Conservation (phyloP, 2,113 vertebrate genomes). For the Anser brachyrhynchus region DNA sequence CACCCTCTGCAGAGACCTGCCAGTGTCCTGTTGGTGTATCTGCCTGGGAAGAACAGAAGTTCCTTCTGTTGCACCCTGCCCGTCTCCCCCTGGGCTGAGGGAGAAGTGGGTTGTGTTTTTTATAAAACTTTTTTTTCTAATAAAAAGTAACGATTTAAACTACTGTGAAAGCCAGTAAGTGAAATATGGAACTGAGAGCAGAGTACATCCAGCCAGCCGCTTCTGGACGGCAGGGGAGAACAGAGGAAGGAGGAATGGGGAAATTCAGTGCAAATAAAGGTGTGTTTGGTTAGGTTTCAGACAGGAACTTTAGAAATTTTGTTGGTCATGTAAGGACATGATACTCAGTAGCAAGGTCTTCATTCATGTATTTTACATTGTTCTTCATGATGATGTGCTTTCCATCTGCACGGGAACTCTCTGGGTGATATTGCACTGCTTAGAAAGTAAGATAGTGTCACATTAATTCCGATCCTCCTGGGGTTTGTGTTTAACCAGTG, state of each 20-base stretch:
- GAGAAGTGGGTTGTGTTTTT: background rate
- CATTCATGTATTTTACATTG: background rate
- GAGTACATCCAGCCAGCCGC: background rate
- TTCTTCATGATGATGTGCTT: background rate
- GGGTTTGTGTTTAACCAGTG: background rate
- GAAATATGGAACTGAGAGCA: background rate
- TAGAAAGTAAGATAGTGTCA: background rate
- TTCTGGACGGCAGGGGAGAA: background rate
- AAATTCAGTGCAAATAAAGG: background rate
- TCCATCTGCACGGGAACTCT: background rate
- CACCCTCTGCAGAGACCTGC: background rate
- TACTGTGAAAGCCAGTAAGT: background rate
- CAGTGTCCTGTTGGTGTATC: background rate
- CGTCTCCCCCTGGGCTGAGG: background rate
- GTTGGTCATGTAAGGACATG: background rate
- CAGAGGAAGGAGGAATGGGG: background rate
- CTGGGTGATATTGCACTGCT: background rate
- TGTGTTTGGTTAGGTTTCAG: background rate
- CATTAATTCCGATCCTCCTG: background rate
- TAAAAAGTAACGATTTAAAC: background rate
- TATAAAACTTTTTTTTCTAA: background rate
- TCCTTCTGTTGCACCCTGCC: background rate
- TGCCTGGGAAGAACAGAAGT: background rate
- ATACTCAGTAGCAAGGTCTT: background rate
- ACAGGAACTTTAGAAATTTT: background rate